phyloP scores from a whole-genome alignment of 2,888 invertebrate species.

The Poecilus cupreus region DNA sequence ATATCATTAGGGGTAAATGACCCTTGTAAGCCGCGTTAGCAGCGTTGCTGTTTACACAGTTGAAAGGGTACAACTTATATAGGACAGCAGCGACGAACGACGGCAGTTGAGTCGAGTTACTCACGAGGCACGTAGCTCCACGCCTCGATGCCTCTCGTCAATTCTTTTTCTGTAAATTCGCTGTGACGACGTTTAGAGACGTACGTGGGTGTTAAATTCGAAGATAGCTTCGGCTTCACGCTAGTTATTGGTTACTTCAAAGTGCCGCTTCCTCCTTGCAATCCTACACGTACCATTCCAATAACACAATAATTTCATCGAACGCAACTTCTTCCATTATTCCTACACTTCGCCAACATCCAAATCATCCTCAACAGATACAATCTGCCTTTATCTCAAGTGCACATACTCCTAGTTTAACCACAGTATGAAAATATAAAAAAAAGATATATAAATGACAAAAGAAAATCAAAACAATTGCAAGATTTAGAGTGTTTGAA shows the following conservation, averaged over 20 bases:
- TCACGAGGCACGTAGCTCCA: constrained; percentile 16
- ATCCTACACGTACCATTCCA: constrained; percentile 22
- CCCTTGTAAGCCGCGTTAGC: constrained; percentile 45
- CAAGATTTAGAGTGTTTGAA: too few relatives aligned
- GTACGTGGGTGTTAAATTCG: constrained; percentile 54
- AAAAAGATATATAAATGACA: too few relatives aligned
- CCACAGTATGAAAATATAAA: too few relatives aligned
- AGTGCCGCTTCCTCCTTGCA: not conserved
- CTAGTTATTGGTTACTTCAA: constrained; percentile 32
- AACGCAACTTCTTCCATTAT: too few relatives aligned
- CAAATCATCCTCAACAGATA: too few relatives aligned
- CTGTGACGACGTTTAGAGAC: constrained; percentile 50
- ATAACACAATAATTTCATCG: constrained; percentile 28
- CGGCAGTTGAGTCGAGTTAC: not conserved
- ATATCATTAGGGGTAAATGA: constrained; percentile 56
- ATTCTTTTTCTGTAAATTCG: constrained; percentile 53
- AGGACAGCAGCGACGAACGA: not conserved
- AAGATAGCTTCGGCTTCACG: constrained; percentile 36
- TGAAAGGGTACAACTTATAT: constrained; percentile 41
- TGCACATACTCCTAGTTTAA: too few relatives aligned
- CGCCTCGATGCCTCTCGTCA: constrained; percentile 32
- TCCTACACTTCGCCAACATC: too few relatives aligned
- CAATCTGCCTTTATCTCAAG: too few relatives aligned
- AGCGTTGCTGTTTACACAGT: constrained; percentile 48
- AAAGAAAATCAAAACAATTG: too few relatives aligned